A percentile compares a stretch with the other conserved stretches of the same genome.
Evolutionary conservation across 2,113 vertebrate species (phyloP).

Genomic region (Mohoua ochrocephala): DNA sequence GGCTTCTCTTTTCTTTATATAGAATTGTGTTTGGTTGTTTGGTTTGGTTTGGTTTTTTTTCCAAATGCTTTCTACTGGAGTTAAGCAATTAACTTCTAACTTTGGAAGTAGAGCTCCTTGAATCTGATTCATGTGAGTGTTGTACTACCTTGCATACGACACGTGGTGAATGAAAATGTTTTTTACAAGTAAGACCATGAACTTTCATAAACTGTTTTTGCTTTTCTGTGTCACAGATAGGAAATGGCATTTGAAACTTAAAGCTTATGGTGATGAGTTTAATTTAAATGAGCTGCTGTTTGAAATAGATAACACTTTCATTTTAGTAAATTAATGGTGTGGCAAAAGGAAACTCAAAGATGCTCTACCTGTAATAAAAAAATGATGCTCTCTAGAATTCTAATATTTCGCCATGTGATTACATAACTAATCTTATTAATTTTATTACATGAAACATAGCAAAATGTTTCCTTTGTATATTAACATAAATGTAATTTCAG

Average conservation of each 20-base stretch:
- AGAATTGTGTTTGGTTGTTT: not conserved
- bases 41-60: not conserved
- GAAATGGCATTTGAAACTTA: conserved; percentile 58
- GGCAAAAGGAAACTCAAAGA: conserved; percentile 55
- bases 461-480: not conserved
- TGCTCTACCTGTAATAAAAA: conserved; percentile 31
- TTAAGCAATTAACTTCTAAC: conserved; percentile 20
- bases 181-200: conserved; percentile 8
- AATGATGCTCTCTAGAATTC: conserved; percentile 9
- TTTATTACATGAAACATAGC: conserved; percentile 5
- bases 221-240: conserved; percentile 43
- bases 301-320: conserved; percentile 69
- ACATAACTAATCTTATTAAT: conserved; percentile 33
- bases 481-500: conserved; percentile 47
- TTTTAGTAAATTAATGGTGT: conserved; percentile 64
- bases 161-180: conserved; percentile 20
- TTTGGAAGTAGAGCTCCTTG: not conserved
- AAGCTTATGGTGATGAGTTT: conserved; percentile 58
- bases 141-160: not conserved
- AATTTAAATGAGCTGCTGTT: conserved; percentile 71
- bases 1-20: not conserved
- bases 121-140: not conserved
- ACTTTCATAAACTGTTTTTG: conserved; percentile 38
- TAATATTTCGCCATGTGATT: conserved; percentile 39
- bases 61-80: not conserved